A percentile compares a stretch with the other conserved stretches of the same genome.
Conservation (phyloP, 2,113 vertebrate species). For the Cygnus atratus region DNA sequence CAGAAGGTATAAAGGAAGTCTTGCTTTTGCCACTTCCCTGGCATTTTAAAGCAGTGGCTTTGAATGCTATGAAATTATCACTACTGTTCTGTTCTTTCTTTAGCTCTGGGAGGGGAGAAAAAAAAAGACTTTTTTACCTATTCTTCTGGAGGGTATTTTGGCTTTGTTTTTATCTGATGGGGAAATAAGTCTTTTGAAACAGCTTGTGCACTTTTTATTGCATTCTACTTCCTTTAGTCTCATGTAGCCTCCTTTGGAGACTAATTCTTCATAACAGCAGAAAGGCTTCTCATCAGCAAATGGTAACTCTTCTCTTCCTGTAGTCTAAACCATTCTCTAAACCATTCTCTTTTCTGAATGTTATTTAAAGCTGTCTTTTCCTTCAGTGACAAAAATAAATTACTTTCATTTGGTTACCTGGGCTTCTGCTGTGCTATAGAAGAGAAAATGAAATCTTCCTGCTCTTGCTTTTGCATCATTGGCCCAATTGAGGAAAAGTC, state of each 20-base stretch:
- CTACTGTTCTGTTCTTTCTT: conserved; percentile 29
- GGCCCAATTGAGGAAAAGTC: neutral
- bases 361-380: conserved; percentile 44
- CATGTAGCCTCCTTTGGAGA: conserved; percentile 30
- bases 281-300: conserved; percentile 24
- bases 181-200: conserved; percentile 41
- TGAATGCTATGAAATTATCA: neutral
- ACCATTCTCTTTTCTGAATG: neutral
- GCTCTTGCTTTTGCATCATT: neutral
- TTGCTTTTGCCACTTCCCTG: neutral
- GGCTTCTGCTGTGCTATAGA: conserved; percentile 1
- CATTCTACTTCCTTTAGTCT: neutral
- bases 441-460: neutral
- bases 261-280: conserved; percentile 14
- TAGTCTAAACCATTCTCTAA: conserved; percentile 1
- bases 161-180: conserved; percentile 4
- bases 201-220: neutral
- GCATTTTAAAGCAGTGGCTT: conserved; percentile 16
- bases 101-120: neutral
- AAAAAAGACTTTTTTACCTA: neutral
- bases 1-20: neutral
- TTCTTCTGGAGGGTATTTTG: neutral
- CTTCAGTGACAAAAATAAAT: conserved; percentile 39
- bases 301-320: conserved; percentile 5
- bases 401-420: conserved; percentile 9